phyloP scores from a whole-genome alignment of 2,113 vertebrate genomes.

The Chunga burmeisteri region DNA sequence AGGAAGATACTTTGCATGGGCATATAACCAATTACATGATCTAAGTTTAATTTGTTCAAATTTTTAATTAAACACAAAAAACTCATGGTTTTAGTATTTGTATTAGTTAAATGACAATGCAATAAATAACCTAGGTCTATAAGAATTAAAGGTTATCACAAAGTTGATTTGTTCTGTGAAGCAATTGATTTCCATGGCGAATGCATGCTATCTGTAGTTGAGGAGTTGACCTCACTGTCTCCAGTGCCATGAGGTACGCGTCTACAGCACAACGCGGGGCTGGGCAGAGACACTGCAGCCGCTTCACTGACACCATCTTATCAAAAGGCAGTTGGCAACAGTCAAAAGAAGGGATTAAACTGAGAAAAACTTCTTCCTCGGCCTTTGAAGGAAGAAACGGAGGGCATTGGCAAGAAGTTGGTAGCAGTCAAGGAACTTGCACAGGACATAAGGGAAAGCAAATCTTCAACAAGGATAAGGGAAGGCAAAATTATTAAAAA shows the following conservation, averaged over 20 bases:
- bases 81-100: not conserved
- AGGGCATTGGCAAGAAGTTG: not conserved
- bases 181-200: not conserved
- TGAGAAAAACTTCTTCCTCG: not conserved
- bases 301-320: not conserved
- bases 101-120: not conserved
- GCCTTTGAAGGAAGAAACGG: not conserved
- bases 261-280: not conserved
- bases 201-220: not conserved
- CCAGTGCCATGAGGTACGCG: accelerated
- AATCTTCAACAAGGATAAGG: not conserved
- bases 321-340: not conserved
- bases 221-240: not conserved
- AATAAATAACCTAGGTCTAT: not conserved
- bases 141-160: not conserved
- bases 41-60: not conserved
- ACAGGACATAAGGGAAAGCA: not conserved
- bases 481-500: not conserved
- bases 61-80: not conserved
- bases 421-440: not conserved
- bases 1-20: not conserved
- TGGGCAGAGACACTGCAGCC: not conserved
- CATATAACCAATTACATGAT: not conserved
- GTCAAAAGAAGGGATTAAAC: not conserved
- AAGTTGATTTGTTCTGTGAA: not conserved